Base-by-base conservation (phyloP, 2,888 invertebrate species). In the Steinernema carpocapsae region DNA sequence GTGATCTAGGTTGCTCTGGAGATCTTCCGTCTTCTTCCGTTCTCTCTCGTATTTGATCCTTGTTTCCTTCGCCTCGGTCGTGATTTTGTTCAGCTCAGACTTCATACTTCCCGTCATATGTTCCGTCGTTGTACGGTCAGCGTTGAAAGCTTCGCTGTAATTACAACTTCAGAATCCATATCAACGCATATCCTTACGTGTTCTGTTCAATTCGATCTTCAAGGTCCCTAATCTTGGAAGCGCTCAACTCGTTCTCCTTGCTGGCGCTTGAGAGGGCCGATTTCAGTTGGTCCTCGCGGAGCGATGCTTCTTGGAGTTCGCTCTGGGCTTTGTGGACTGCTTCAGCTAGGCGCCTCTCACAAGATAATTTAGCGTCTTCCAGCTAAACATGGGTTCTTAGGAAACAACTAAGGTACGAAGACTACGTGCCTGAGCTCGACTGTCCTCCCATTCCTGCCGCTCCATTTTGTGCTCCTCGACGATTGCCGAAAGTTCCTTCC, bases 391-490 rank as follows among this genome's bases (percentile, higher is more conserved):
- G n/a, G 12, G n/a, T 24, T 56, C 56, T 22, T 56, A 10, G 43
- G 14, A 14, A 10, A 10, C 43, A 14, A 14, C 14, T 43, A 43
- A 14, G 43, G 14, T 43, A 43, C 43, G 7, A 43, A 43, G 43
- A 43, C 7, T 10, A 43, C 14, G 24, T 32, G 32, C 64, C 64
- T 64, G 64, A 17, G 64, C 64, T 64, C 64, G 29, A 19, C 19
- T 12, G 32, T 64, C 64, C 29, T 64, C 64, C 64, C 64, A 64
- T 17, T 64, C 64, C 32, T 64, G 64, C 37, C 32, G 32, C 37
- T 64, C 64, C 64, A 64, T 64, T n/a, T 64, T 64, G 19, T 64
- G 64, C 4, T 64, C 64, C 12, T 64, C 64, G 3, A 64, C 19
- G 32, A 32, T 64, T 17, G 64, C 64, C 10, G 64, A 26, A 17